Base-by-base conservation (phyloP, 2,888 invertebrate species). In the Troides oblongomaculatus region DNA sequence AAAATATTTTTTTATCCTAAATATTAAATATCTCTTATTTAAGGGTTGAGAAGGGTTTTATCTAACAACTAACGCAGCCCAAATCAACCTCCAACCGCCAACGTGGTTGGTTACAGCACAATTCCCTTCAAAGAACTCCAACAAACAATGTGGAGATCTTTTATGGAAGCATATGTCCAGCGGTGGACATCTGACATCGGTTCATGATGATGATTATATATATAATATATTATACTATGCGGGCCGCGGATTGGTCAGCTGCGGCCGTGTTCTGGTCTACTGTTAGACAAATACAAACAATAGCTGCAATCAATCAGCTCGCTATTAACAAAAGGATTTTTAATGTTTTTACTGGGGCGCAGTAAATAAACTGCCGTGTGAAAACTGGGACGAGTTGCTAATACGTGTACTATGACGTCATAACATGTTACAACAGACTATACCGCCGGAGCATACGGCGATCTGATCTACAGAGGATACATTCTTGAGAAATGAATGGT, bases 251-350 rank as follows among this genome's bases (percentile, higher is more conserved):
- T 64, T 64, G 21, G 10, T 50, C 23, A n/a, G 60, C 61, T 61
- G 50, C 58, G 8, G 61, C 60, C 39, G 43, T 25, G 10, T 60
- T 46, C 62, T 65, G 60, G 65, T 57, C 56, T 57, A 68, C n/a
- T 58, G 43, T 25, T 62, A 61, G 57, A 69, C 64, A 69, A 57
- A 60, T 61, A 60, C 39, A 61, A 50, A 64, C 56, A 61, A 57
- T 43, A 30, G 21, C 53, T 53, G 39, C 61, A 57, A 65, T 39
- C 61, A 57, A 36, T 43, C 60, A 12, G 30, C 64, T 66, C 18
- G 30, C 64, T 66, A 64, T 50, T 61, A 69, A 69, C 69, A 69
- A 69, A 62, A n/a, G 46, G 61, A 21, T 65, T 69, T 46, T 56
- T 61, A 30, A 23, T 62, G 50, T 56, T 46, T 56, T 69, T 61